Evolutionary conservation across 2,797 vertebrate species (phyloP).

Genomic region (Bradypus variegatus): DNA sequence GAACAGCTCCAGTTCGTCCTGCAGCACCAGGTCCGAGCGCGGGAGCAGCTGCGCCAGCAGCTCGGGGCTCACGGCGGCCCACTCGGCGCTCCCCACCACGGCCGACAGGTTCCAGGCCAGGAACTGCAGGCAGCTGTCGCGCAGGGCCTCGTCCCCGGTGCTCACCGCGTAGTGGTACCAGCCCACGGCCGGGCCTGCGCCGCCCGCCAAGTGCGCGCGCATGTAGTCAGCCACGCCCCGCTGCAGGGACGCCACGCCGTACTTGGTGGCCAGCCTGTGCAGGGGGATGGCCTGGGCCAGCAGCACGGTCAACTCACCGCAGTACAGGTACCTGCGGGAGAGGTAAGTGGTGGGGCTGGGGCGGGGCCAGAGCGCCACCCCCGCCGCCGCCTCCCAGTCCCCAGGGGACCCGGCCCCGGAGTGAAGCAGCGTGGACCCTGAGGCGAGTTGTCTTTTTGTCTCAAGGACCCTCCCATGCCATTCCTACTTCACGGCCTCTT

Average conservation of each 20-base stretch:
- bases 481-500: neutral
- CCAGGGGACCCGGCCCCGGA: too few relatives aligned
- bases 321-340: slow-evolving; percentile 89
- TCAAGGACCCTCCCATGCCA: neutral
- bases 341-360: neutral
- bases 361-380: rapidly evolving
- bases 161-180: slow-evolving; percentile 94
- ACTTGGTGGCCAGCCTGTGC: slow-evolving; percentile 92
- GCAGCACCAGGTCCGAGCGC: slow-evolving; percentile 92
- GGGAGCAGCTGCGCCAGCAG: slow-evolving; percentile 88
- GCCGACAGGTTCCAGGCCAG: slow-evolving; percentile 96
- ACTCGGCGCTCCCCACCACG: slow-evolving; percentile 85
- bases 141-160: slow-evolving; percentile 81
- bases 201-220: slow-evolving; percentile 88
- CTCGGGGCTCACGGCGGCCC: slow-evolving; percentile 86
- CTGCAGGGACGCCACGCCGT: slow-evolving; percentile 84
- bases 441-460: neutral
- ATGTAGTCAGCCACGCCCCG: slow-evolving; percentile 91
- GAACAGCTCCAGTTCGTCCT: slow-evolving; percentile 92
- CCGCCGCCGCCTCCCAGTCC: rapidly evolving
- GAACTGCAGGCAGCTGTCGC: slow-evolving; percentile 93
- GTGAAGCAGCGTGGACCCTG: neutral
- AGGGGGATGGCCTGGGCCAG: slow-evolving; percentile 90
- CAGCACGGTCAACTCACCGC: slow-evolving; percentile 86
- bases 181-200: slow-evolving; percentile 86